phyloP scores from a whole-genome alignment of 2,113 vertebrate species.

The Syrrhaptes paradoxus region DNA sequence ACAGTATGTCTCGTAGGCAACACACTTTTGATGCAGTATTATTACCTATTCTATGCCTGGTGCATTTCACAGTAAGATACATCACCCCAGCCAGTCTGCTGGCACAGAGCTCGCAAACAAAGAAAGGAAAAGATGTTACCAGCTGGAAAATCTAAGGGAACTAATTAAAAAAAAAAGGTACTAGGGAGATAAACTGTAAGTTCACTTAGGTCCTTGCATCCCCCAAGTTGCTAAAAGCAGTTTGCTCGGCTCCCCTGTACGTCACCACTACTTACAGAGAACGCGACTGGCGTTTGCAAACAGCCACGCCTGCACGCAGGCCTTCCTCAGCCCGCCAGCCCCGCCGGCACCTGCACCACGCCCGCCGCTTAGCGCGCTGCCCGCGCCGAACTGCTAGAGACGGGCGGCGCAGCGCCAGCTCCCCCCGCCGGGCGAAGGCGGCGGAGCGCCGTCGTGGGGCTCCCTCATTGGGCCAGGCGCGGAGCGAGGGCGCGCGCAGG shows the following conservation, averaged over 20 bases:
- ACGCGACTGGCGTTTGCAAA: fast-evolving
- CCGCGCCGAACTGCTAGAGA: background rate
- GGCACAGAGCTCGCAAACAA: background rate
- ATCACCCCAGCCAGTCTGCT: no score
- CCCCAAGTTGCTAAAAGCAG: fast-evolving
- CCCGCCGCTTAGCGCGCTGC: background rate
- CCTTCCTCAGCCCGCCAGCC: fast-evolving
- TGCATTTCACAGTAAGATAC: background rate
- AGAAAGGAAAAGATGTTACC: fast-evolving
- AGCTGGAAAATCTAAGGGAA: fast-evolving
- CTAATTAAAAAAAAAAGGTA: no score
- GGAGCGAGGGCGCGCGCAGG: background rate
- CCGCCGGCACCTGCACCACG: fast-evolving
- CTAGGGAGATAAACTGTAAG: fast-evolving
- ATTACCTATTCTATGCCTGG: background rate
- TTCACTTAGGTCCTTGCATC: fast-evolving
- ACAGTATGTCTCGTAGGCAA: background rate
- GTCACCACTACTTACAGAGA: fast-evolving
- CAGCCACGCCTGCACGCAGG: no score
- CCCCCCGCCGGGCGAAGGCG: background rate
- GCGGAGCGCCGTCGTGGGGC: conserved; percentile 56
- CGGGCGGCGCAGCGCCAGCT: background rate
- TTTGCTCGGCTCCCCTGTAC: fast-evolving
- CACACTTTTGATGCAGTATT: fast-evolving
- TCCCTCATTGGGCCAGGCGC: conserved; percentile 62